Conservation (phyloP, 2,797 vertebrate species). For the Channallabes apus region DNA sequence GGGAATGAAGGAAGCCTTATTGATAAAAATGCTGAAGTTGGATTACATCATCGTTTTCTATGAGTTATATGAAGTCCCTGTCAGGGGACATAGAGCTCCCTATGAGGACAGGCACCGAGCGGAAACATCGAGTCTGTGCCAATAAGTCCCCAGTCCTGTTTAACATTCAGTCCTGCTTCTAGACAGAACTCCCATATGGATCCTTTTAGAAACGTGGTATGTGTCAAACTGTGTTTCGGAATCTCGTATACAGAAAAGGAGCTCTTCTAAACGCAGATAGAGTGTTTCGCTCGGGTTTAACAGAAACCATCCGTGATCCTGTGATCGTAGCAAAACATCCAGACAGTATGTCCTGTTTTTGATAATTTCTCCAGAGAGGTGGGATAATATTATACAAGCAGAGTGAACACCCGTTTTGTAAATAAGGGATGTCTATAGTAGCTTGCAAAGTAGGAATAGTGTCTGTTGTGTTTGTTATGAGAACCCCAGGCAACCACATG, state of each 20-base stretch:
- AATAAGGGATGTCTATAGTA: conserved; percentile 33
- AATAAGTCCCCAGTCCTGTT: conserved; percentile 28
- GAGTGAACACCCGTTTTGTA: conserved; percentile 29
- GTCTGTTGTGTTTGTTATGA: conserved; percentile 42
- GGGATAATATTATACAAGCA: conserved; percentile 21
- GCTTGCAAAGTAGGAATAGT: conserved; percentile 21
- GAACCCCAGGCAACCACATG: conserved; percentile 40
- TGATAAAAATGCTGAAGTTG: conserved; percentile 25
- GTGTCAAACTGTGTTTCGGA: conserved; percentile 21
- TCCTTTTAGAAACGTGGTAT: conserved; percentile 23
- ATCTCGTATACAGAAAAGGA: conserved; percentile 19
- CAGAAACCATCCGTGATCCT: conserved; percentile 24
- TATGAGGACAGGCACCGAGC: conserved; percentile 22
- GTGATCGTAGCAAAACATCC: conserved; percentile 31
- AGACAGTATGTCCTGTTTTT: conserved; percentile 8
- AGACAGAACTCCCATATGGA: conserved; percentile 35
- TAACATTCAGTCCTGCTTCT: conserved; percentile 31
- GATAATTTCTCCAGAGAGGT: conserved; percentile 6
- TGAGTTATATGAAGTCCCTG: conserved; percentile 49
- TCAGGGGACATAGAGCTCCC: conserved; percentile 31
- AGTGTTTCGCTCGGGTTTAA: conserved; percentile 20
- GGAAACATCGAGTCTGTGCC: conserved; percentile 28
- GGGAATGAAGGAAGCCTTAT: conserved; percentile 22
- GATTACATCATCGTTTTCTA: conserved; percentile 38
- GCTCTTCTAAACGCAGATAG: conserved; percentile 3